These are phyloP conservation scores for Brachypodius melanocephalos DNA, from an alignment of 2,113 vertebrate genomes.

Conservation along the genomic window DNA sequence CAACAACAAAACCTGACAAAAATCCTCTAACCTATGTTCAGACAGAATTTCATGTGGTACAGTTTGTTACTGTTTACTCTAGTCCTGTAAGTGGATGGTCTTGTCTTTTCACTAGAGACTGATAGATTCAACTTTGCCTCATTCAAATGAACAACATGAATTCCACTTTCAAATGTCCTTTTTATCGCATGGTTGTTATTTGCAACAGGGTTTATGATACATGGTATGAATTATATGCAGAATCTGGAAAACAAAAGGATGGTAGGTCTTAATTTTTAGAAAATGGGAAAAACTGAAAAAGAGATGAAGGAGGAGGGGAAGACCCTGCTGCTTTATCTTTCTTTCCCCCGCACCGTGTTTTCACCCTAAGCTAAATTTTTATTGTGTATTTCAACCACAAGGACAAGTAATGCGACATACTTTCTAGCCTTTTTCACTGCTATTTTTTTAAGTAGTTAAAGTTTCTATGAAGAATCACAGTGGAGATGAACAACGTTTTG, in stretches of 20 bases:
- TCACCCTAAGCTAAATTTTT: not conserved
- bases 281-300: not conserved
- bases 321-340: not conserved
- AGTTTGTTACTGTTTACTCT: not conserved
- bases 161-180: not conserved
- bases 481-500: not conserved
- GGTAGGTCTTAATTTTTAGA: not conserved
- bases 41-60: not conserved
- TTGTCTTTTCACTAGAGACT: not conserved
- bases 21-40: not conserved
- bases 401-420: not conserved
- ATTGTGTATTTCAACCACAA: not conserved
- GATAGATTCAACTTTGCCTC: not conserved
- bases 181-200: not conserved
- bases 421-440: not conserved
- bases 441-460: not conserved
- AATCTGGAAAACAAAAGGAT: not conserved
- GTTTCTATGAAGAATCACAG: not conserved
- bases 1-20: not conserved
- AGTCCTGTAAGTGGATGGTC: not conserved
- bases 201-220: not conserved
- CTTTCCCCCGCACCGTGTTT: not conserved
- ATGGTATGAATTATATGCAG: not conserved
- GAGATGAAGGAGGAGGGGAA: not conserved
- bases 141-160: not conserved